Evolutionary conservation across 2,113 vertebrate genomes (phyloP), one percentile per base, ranked within the genome.

Genomic region (Colossoma macropomum): DNA sequence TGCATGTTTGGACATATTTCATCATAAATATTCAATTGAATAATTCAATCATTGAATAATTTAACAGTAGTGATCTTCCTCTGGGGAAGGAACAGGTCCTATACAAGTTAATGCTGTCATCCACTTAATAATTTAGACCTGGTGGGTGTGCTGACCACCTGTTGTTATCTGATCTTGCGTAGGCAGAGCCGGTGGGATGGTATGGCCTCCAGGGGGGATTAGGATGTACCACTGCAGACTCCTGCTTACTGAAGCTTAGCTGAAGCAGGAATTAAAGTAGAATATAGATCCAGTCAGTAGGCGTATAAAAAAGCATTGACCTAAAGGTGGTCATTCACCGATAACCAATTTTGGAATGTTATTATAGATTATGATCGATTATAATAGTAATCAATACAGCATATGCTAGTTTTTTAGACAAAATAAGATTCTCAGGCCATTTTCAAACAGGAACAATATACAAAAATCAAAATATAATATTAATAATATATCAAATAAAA

Each of bases 51-150:
- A n/a, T n/a, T n/a, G n/a, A n/a, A n/a, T n/a, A n/a, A 25, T 54
- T 80, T 4, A 80, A 34, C 50, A 59, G 19, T 66, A 17, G 66
- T 65, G 54, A 27, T 32, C 59, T 15, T 38, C n/a, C 60, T n/a
- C 28, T 19, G 17, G 69, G 34, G 34, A 45, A 3, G 23, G 38
- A 23, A 45, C 23, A 17, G 17, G n/a, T 30, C 79, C 32, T 23
- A 11, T 41, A 30, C 25, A 50, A 21, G 11, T 38, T 8, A 19
- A 48, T 45, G 52, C 56, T 62, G 27, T 77, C 27, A 34, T 1
- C 0, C 30, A 52, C 54, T 90, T 27, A 92, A 90, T 92, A 86
- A 92, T 92, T 80, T 48, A 92, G 83, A 19, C 28, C 45, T 8
- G 19, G 71, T 27, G 9, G 23, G 28, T 10, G 77, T 80, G 28